Conservation (phyloP, 1,140 invertebrate genomes). For the Eumeta japonica region DNA sequence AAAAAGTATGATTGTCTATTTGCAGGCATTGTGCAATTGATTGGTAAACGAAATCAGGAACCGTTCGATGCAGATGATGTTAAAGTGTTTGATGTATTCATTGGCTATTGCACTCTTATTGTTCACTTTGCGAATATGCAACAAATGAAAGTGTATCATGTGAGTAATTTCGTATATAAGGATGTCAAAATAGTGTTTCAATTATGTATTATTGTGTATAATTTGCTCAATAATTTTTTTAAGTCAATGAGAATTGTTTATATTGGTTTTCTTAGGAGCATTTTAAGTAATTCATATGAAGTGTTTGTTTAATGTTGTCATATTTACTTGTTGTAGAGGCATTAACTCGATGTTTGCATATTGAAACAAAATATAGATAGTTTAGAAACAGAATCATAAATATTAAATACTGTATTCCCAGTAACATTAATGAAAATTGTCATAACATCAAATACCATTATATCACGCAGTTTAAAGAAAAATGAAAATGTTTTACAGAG, state of each 20-base stretch:
- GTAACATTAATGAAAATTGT: too few relatives aligned
- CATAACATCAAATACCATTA: too few relatives aligned
- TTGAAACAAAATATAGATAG: too few relatives aligned
- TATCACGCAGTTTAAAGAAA: too few relatives aligned
- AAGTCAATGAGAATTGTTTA: too few relatives aligned
- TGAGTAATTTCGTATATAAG: constrained; percentile 15
- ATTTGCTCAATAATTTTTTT: too few relatives aligned
- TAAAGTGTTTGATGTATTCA: constrained; percentile 52
- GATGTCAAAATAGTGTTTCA: neutral
- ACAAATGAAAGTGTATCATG: constrained; percentile 39
- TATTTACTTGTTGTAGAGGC: too few relatives aligned
- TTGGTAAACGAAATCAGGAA: constrained; percentile 52
- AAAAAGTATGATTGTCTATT: constrained; percentile 6
- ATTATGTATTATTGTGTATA: neutral
- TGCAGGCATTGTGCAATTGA: constrained; percentile 56
- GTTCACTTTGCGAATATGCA: constrained; percentile 54
- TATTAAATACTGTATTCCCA: too few relatives aligned
- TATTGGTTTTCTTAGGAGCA: constrained; percentile 3
- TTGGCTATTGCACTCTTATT: constrained; percentile 52
- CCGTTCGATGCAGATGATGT: constrained; percentile 54
- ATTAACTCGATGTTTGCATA: too few relatives aligned
- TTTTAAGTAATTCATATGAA: constrained; percentile 7
- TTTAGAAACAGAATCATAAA: too few relatives aligned
- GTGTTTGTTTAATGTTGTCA: too few relatives aligned
- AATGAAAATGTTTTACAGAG: too few relatives aligned